Conservation (phyloP, 2,888 invertebrate genomes). For the Scelioninae gen. 1 region DNA sequence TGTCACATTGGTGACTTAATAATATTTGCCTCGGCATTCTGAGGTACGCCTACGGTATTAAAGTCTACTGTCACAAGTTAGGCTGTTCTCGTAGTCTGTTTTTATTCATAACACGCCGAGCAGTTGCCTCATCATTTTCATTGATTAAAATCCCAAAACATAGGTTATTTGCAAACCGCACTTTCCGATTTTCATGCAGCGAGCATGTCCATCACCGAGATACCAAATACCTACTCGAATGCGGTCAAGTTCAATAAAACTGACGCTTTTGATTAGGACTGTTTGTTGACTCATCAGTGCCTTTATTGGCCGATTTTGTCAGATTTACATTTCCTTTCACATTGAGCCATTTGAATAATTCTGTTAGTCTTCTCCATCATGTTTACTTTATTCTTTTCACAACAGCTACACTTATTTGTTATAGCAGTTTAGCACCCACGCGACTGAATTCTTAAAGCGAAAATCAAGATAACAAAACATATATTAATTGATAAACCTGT, state of each 20-base stretch:
- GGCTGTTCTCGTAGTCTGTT: slow-evolving; percentile 52
- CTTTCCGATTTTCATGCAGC: slow-evolving; percentile 28
- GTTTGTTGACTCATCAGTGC: slow-evolving; percentile 13
- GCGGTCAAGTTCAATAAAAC: slow-evolving; percentile 51
- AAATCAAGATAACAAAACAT: slow-evolving; percentile 10
- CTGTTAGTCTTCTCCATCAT: not conserved
- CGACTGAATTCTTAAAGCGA: not conserved
- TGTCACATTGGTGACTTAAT: slow-evolving; percentile 64
- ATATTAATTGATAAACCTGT: not conserved
- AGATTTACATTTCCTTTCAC: slow-evolving; percentile 45
- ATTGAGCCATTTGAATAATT: slow-evolving; percentile 29
- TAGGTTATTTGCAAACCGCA: not conserved
- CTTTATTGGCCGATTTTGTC: slow-evolving; percentile 33
- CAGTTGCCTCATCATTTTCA: slow-evolving; percentile 51
- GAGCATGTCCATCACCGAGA: not conserved
- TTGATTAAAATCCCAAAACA: slow-evolving; percentile 39
- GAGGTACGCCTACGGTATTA: slow-evolving; percentile 56
- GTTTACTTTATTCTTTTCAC: slow-evolving; percentile 27
- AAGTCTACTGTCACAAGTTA: slow-evolving; percentile 35
- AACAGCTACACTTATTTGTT: slow-evolving; percentile 32
- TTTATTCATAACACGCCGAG: slow-evolving; percentile 49
- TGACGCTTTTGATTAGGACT: slow-evolving; percentile 17
- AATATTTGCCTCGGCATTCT: slow-evolving; percentile 61
- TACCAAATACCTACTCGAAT: slow-evolving; percentile 11
- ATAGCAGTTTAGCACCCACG: slow-evolving; percentile 15